Conservation (phyloP, 2,797 vertebrate species). For the Geotrypetes seraphini region DNA sequence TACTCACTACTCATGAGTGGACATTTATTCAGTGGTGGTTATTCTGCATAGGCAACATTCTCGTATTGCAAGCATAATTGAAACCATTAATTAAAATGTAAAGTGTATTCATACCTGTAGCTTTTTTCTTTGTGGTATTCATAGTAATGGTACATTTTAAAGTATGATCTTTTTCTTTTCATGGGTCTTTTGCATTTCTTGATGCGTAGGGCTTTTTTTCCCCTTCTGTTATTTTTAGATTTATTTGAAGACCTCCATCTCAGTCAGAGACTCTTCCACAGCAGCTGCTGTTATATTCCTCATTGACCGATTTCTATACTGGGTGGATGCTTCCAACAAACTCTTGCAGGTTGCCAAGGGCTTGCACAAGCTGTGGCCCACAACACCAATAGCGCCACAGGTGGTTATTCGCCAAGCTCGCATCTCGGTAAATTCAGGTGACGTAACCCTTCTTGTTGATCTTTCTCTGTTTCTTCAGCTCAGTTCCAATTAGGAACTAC, state of each 20-base stretch:
- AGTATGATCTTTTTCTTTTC: no score
- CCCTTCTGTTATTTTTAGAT: slow-evolving; percentile 45
- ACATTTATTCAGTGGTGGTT: no score
- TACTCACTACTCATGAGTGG: no score
- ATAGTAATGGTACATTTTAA: no score
- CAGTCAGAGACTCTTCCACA: slow-evolving; percentile 38
- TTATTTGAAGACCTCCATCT: slow-evolving; percentile 65
- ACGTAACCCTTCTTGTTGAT: neutral
- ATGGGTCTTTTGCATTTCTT: no score
- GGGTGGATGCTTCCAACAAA: slow-evolving; percentile 67
- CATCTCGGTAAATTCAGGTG: slow-evolving; percentile 74
- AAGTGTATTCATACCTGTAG: no score
- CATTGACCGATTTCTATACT: slow-evolving; percentile 81
- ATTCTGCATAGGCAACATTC: no score
- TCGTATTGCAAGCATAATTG: no score
- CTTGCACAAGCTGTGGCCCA: slow-evolving; percentile 61
- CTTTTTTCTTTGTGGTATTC: no score
- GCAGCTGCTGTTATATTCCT: slow-evolving; percentile 72
- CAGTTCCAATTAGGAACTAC: slow-evolving; percentile 6
- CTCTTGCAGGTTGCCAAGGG: slow-evolving; percentile 68
- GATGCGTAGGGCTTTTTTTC: no score
- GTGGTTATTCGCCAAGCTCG: slow-evolving; percentile 84
- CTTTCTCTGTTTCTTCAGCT: neutral
- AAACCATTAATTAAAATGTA: no score
- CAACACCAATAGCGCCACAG: slow-evolving; percentile 73